These are phyloP conservation scores for Leuctra nigra DNA, from an alignment of 2,888 invertebrate species.

Conservation along the genomic window DNA sequence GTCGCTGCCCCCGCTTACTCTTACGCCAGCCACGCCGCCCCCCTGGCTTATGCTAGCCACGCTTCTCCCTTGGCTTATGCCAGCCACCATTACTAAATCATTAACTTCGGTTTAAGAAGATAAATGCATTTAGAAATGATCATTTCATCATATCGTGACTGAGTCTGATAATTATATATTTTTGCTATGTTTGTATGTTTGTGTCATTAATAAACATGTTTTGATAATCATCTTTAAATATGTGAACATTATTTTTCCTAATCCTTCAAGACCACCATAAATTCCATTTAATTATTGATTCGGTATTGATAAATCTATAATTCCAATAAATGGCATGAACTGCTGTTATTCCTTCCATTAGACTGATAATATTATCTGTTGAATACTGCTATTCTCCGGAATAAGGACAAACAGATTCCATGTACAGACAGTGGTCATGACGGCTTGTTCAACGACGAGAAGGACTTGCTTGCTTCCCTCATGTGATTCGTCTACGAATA, in stretches of 20 bases:
- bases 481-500: no score
- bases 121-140: not conserved
- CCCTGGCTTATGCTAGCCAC: conserved; percentile 23
- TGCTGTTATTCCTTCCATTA: no score
- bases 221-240: not conserved
- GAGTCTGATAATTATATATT: conserved; percentile 2
- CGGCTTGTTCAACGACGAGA: no score
- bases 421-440: no score
- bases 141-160: conserved; percentile 1
- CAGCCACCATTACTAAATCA: conserved; percentile 24
- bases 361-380: no score
- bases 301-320: no score
- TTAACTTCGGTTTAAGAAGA: conserved; percentile 9
- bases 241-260: not conserved
- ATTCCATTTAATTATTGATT: no score
- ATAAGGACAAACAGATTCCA: no score
- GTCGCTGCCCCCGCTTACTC: conserved; percentile 11
- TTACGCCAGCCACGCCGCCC: conserved; percentile 22
- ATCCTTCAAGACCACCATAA: not conserved
- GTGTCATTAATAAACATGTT: not conserved
- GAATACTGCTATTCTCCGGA: no score
- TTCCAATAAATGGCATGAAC: no score
- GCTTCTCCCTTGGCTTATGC: conserved; percentile 24
- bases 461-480: no score
- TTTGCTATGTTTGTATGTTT: conserved; percentile 6